These are phyloP conservation scores for Diachasmimorpha longicaudata DNA, from an alignment of 1,140 invertebrate genomes.

Conservation along the genomic window DNA sequence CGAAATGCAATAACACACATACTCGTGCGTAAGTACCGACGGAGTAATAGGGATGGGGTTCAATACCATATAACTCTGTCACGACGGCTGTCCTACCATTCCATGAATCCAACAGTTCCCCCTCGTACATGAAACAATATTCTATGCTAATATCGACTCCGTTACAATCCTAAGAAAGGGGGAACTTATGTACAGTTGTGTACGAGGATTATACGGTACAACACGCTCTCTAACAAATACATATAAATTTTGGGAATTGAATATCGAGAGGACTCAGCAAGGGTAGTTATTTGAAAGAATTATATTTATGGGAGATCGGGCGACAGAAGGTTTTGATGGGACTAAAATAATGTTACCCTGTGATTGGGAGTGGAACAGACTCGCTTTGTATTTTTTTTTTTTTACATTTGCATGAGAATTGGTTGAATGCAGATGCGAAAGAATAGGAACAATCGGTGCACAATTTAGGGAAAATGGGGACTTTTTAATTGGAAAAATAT, in stretches of 20 bases:
- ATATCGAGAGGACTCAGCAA: constrained; percentile 15
- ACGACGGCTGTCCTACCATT: constrained; percentile 23
- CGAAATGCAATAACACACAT: constrained; percentile 25
- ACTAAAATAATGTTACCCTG: background rate
- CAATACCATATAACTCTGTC: constrained; percentile 37
- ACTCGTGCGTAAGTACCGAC: constrained; percentile 17
- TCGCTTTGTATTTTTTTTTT: background rate
- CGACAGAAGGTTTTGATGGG: constrained; percentile 11
- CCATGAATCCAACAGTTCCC: constrained; percentile 24
- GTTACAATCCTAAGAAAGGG: constrained; percentile 42
- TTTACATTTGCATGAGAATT: background rate
- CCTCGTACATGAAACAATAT: constrained; percentile 36
- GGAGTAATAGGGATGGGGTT: constrained; percentile 19
- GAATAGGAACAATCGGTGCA: no score
- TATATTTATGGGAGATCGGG: background rate
- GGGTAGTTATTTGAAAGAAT: constrained; percentile 21
- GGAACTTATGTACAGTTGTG: constrained; percentile 1
- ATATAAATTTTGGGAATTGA: constrained; percentile 28
- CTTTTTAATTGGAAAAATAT: no score
- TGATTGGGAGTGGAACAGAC: background rate
- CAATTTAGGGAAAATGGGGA: no score
- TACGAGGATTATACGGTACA: background rate
- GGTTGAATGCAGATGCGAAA: background rate
- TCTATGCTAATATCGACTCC: constrained; percentile 44
- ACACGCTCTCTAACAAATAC: background rate